Base-by-base conservation (phyloP, 2,797 vertebrate genomes). In the Gymnocypris eckloni region DNA sequence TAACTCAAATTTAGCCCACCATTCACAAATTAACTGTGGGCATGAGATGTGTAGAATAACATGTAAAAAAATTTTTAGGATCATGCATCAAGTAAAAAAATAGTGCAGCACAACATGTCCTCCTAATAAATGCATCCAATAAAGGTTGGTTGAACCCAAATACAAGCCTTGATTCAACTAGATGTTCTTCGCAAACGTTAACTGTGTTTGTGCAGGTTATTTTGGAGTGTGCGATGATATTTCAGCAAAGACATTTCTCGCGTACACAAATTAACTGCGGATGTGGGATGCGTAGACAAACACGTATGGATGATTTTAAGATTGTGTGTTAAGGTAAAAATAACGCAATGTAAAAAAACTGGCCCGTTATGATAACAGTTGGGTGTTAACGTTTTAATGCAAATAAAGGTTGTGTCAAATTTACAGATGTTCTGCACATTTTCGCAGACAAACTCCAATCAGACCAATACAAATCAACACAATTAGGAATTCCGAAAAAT, bases 351-450 rank as follows among this genome's bases (percentile, higher is more conserved):
- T 56, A 37, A 64, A 64, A 61, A 33, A 64, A 25, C 22, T 12
- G 91, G 91, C 92, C 91, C 89, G 89, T 91, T 92, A 90, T 52
- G 94, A 95, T 93, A 81, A 94, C 92, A 92, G 91, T 94, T 95
- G 94, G 94, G 93, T 87, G 90, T 92, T 28, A 37, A 39, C 25
- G 59, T 61, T 52, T 76, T 1, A 15, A 66, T 16, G 43, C 52
- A 59, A 10, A 56, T 41, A 50, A 61, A 64, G n/a, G n/a, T 64
- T 64, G 28, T 6, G n/a, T 28, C n/a, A 64, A 15, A 28, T 28
- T 64, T 28, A 61, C 59, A 0, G n/a, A 13, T 64, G n/a, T 64
- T 28, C 25, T 28, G 25, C 25, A 13, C 28, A 64, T 64, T 28
- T 64, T 28, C 5, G 0, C 25, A 15, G 0, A 13, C 5, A 5